phyloP scores from a whole-genome alignment of 2,888 invertebrate genomes.

The Chrysodeixis includens region DNA sequence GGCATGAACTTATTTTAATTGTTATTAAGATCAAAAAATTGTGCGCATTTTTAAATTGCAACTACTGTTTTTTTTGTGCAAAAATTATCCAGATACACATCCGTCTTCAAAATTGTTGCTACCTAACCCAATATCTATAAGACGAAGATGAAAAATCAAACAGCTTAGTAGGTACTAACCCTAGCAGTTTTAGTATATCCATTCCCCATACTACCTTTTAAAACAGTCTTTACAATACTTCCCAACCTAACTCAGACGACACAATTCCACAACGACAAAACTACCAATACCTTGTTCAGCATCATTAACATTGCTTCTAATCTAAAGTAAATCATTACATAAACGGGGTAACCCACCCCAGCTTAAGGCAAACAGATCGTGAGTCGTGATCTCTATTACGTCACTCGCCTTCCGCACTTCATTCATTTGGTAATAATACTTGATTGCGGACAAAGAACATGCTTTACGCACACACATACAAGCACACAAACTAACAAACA shows the following conservation, averaged over 20 bases:
- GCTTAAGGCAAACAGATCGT: slow-evolving; percentile 26
- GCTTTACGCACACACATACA: slow-evolving; percentile 19
- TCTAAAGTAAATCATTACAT: slow-evolving; percentile 20
- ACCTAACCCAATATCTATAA: background rate
- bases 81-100: background rate
- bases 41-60: background rate
- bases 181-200: background rate
- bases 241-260: background rate
- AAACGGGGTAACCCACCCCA: slow-evolving; percentile 47
- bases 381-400: slow-evolving; percentile 61
- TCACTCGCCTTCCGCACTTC: slow-evolving; percentile 65
- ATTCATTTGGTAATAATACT: slow-evolving; percentile 63
- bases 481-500: slow-evolving; percentile 14
- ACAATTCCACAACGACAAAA: no score
- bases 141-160: background rate
- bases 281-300: background rate
- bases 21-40: background rate
- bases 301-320: background rate
- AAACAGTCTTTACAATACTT: background rate
- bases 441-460: slow-evolving; percentile 36
- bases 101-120: background rate
- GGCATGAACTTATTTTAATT: background rate
- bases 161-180: slow-evolving; percentile 10
- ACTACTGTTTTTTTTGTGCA: background rate
- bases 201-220: background rate